A percentile compares a stretch with the other conserved stretches of the same genome.
Evolutionary conservation across 2,113 vertebrate genomes (phyloP).

Genomic region (Trichechus manatus): DNA sequence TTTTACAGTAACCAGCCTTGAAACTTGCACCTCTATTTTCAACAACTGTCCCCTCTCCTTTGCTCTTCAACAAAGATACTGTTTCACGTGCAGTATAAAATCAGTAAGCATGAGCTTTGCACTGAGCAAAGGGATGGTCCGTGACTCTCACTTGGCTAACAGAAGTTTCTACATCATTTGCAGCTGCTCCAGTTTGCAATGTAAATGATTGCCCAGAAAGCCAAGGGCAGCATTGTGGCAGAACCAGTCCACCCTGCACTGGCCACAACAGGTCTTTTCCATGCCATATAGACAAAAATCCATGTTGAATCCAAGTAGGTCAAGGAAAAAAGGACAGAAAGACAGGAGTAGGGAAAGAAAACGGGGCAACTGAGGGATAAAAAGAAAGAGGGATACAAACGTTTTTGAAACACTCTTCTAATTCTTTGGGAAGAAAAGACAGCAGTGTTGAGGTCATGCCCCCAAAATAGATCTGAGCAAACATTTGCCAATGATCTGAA

Average conservation of each 20-base stretch:
- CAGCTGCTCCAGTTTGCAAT: background rate
- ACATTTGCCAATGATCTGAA: constrained; percentile 83
- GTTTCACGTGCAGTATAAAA: background rate
- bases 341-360: background rate
- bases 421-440: constrained; percentile 69
- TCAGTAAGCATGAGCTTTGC: background rate
- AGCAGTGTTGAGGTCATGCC: constrained; percentile 67
- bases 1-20: background rate
- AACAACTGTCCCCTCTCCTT: background rate
- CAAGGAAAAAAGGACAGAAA: constrained; percentile 16
- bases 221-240: background rate
- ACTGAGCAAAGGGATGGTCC: background rate
- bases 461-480: constrained; percentile 78
- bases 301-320: background rate
- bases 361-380: background rate
- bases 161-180: background rate
- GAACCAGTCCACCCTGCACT: background rate
- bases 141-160: background rate
- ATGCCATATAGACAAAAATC: background rate
- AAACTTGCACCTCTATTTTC: background rate
- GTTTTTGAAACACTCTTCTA: constrained; percentile 62
- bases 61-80: background rate
- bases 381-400: background rate
- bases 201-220: background rate
- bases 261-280: background rate